Evolutionary conservation across 2,797 vertebrate genomes (phyloP), one percentile per base, ranked within the genome.

Genomic region (Choloepus didactylus): DNA sequence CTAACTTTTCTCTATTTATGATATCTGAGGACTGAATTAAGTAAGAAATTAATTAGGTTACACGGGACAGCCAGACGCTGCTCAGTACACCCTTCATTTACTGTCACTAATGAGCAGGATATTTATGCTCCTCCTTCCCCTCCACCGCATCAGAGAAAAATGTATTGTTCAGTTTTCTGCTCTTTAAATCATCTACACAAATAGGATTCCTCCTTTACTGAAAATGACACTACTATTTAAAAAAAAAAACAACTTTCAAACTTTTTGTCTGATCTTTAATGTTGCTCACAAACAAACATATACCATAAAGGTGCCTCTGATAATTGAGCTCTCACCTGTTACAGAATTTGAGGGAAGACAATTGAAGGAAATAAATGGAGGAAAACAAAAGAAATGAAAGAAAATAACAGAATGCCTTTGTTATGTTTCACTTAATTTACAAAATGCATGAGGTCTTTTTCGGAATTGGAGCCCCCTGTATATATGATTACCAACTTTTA

Each of bases 391-490:
- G 62, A 67, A 56, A 86, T 44, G 25, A 72, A 83, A 60, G 31
- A 64, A 92, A 92, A 82, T n/a, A 21, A 49, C 64, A 84, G 62
- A 82, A 91, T 75, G 75, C 31, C 66, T 94, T 95, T 1, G 2
- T 72, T 70, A 66, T 73, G 83, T 84, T 94, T 93, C 44, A 35
- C 18, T 93, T 79, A 81, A 81, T 95, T 89, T 93, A 69, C 10
- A 14, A 96, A 94, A 93, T 2, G 27, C 8, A 38, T 49, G n/a
- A 90, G 83, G 54, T 85, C 70, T 94, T 72, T 93, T 96, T 95
- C 91, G 81, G 93, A 95, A 96, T 41, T 80, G n/a, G 41, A 76
- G 56, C 92, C 44, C 38, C 38, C 27, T 7, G 14, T 70, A 77
- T 41, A 27, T 60, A 81, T 29, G 56, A 64, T 88, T 79, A 83